Evolutionary conservation across 2,888 invertebrate genomes (phyloP).

Genomic region (Hemaris fuciformis): DNA sequence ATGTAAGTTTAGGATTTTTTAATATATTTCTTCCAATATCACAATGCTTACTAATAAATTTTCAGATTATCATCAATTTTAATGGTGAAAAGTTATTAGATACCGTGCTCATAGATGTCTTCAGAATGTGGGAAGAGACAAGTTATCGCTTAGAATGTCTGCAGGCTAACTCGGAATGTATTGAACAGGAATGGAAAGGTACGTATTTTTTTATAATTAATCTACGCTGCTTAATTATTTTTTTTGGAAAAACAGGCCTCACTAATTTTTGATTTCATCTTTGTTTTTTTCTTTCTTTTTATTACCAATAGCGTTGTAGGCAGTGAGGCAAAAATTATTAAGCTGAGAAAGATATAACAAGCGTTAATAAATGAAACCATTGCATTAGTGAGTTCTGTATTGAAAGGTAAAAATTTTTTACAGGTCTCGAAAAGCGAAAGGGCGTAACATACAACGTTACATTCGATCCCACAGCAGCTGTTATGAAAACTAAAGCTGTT

Average conservation of each 20-base stretch:
- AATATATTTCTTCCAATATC: neutral
- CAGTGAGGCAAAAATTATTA: too few species aligned
- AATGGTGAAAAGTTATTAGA: constrained; percentile 83
- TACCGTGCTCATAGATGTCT: constrained; percentile 84
- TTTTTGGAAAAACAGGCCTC: too few species aligned
- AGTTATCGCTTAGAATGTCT: constrained; percentile 93
- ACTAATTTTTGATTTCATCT: too few species aligned
- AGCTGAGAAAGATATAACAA: too few species aligned
- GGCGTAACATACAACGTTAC: constrained; percentile 87
- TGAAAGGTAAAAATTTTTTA: neutral
- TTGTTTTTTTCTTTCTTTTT: too few species aligned
- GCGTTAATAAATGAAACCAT: neutral
- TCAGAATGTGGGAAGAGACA: constrained; percentile 97
- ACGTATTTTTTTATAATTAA: constrained; percentile 9
- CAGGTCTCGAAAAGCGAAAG: constrained; percentile 83
- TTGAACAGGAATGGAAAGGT: constrained; percentile 88
- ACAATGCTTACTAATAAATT: constrained; percentile 12
- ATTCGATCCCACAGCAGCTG: constrained; percentile 84
- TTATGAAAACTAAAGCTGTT: constrained; percentile 74
- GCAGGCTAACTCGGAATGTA: constrained; percentile 91
- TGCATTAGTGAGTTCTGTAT: too few species aligned
- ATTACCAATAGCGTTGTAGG: too few species aligned
- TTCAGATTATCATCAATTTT: constrained; percentile 78
- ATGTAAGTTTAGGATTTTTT: neutral
- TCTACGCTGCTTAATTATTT: too few species aligned